phyloP scores from a whole-genome alignment of 2,888 invertebrate genomes.

The Sinelater perroti region DNA sequence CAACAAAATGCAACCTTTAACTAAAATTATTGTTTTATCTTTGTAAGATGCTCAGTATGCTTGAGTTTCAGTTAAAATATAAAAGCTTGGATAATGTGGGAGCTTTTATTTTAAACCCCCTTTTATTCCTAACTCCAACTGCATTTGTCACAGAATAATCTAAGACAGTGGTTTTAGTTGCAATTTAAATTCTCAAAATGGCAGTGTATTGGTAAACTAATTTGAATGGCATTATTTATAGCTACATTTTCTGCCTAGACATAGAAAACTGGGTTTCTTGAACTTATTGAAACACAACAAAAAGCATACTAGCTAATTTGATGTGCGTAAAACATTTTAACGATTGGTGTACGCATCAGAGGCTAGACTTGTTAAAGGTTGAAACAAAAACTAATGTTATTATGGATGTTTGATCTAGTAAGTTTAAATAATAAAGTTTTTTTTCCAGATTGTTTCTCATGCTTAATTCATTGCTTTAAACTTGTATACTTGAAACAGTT shows the following conservation, averaged over 20 bases:
- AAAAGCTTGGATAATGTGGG: constrained; percentile 17
- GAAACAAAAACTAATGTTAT: constrained; percentile 20
- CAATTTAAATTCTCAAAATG: constrained; percentile 5
- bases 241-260: constrained; percentile 29
- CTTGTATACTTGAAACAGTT: too few relatives aligned
- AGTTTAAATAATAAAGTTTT: too few relatives aligned
- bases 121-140: too few relatives aligned
- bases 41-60: constrained; percentile 16
- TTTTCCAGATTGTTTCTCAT: too few relatives aligned
- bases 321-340: constrained; percentile 19
- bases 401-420: too few relatives aligned
- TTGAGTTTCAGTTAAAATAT: constrained; percentile 15
- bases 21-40: constrained; percentile 1
- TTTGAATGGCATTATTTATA: constrained; percentile 23
- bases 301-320: constrained; percentile 25
- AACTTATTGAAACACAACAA: constrained; percentile 16
- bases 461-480: too few relatives aligned
- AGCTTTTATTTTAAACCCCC: constrained; percentile 20
- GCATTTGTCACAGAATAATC: constrained; percentile 23
- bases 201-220: constrained; percentile 24
- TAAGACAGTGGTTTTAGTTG: not conserved
- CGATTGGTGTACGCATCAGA: constrained; percentile 11
- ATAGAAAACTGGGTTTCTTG: constrained; percentile 37
- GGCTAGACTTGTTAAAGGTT: constrained; percentile 31
- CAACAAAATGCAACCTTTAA: not conserved